These are phyloP conservation scores for Phortica okadai DNA, from an alignment of 2,888 invertebrate species.

Conservation along the genomic window DNA sequence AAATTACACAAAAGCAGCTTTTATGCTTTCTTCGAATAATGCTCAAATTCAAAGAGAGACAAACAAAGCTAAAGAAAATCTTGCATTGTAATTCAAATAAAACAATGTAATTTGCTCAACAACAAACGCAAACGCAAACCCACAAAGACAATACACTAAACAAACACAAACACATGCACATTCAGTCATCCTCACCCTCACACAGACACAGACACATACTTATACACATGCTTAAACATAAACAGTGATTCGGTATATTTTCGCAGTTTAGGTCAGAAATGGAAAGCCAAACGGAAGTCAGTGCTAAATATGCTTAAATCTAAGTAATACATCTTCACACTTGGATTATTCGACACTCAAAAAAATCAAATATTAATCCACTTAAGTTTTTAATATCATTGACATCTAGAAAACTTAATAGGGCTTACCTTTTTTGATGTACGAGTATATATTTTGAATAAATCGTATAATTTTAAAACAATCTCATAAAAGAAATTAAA, in stretches of 20 bases:
- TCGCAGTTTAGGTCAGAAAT: not conserved
- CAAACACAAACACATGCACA: not conserved
- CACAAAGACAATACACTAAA: not conserved
- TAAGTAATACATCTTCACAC: conserved; percentile 23
- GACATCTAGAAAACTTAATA: not conserved
- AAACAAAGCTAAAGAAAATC: not conserved
- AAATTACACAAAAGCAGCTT: conserved; percentile 66
- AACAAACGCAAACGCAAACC: conserved; percentile 1
- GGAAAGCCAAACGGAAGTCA: conserved; percentile 13
- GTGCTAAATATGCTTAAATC: conserved; percentile 13
- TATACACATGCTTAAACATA: not conserved
- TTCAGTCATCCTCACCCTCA: not conserved
- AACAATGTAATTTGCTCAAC: conserved; percentile 18
- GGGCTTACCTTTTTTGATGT: too few species aligned
- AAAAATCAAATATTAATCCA: not conserved
- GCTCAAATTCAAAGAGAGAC: not conserved
- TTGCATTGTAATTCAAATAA: not conserved
- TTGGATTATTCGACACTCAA: not conserved
- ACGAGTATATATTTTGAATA: too few species aligned
- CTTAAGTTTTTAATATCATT: not conserved
- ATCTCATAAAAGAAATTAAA: too few species aligned
- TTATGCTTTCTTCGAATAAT: conserved; percentile 50
- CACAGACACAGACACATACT: not conserved
- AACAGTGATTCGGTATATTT: not conserved
- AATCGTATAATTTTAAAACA: too few species aligned